phyloP scores from a whole-genome alignment of 2,888 invertebrate genomes.

The Leptinotarsa haldemani region DNA sequence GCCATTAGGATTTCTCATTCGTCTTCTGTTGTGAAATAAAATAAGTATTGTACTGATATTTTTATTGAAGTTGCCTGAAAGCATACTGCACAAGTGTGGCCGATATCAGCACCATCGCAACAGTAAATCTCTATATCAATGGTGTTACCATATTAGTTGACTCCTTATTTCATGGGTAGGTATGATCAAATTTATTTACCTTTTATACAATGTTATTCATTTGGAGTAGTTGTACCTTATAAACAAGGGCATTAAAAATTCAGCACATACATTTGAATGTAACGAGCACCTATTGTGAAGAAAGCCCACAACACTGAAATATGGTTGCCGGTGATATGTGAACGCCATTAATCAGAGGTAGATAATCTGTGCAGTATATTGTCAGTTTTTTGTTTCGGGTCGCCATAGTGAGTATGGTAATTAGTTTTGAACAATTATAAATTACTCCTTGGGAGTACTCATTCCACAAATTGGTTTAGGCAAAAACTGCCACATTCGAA shows the following conservation, averaged over 20 bases:
- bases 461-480: background rate
- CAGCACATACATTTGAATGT: slow-evolving; percentile 9
- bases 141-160: slow-evolving; percentile 16
- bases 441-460: background rate
- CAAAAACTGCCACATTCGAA: background rate
- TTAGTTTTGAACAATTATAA: slow-evolving; percentile 4
- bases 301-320: slow-evolving; percentile 1
- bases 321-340: background rate
- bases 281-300: slow-evolving; percentile 16
- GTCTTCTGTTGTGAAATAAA: background rate
- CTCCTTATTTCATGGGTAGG: slow-evolving; percentile 19
- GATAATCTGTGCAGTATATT: slow-evolving; percentile 7
- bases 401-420: slow-evolving; percentile 4
- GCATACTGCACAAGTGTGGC: background rate
- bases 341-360: slow-evolving; percentile 8
- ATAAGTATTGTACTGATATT: background rate
- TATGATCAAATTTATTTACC: slow-evolving; percentile 11
- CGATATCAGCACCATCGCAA: slow-evolving; percentile 6
- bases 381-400: background rate
- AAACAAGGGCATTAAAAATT: slow-evolving; percentile 17
- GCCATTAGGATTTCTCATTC: background rate
- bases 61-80: background rate
- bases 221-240: slow-evolving; percentile 4
- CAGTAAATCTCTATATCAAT: slow-evolving; percentile 11
- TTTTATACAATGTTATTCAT: slow-evolving; percentile 19